phyloP scores from a whole-genome alignment of 2,888 invertebrate genomes.

The Drosophila subsilvestris region DNA sequence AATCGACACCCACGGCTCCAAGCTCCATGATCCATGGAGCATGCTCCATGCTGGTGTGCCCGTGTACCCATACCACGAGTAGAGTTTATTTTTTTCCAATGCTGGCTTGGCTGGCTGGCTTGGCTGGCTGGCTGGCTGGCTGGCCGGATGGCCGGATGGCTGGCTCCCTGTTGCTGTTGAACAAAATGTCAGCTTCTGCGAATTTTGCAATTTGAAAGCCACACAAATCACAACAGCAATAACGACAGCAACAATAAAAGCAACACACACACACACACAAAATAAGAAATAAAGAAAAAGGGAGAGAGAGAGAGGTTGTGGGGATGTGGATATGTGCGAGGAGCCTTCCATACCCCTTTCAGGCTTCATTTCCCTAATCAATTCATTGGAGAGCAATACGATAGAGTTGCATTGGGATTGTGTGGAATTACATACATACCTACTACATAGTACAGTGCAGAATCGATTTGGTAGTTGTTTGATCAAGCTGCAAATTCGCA shows the following conservation, averaged over 20 bases:
- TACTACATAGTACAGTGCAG: not conserved
- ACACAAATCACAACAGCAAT: slow-evolving; percentile 71
- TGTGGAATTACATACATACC: not conserved
- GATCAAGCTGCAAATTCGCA: not conserved
- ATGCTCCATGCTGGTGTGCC: too few relatives aligned
- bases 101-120: not conserved
- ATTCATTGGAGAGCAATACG: not conserved
- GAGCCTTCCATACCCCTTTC: not conserved
- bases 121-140: slow-evolving; percentile 6
- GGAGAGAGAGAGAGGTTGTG: too few relatives aligned
- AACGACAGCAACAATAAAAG: slow-evolving; percentile 42
- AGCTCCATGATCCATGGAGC: slow-evolving; percentile 10
- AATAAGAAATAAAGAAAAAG: not conserved
- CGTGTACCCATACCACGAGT: not conserved
- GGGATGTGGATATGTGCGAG: not conserved
- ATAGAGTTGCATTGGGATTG: not conserved
- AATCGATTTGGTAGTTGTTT: not conserved
- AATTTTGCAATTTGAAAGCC: slow-evolving; percentile 79
- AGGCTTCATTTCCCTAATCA: not conserved
- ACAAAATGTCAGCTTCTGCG: slow-evolving; percentile 77
- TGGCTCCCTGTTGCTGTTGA: slow-evolving; percentile 17
- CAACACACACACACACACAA: slow-evolving; percentile 6
- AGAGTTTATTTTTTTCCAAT: slow-evolving; percentile 12
- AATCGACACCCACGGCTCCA: slow-evolving; percentile 8
- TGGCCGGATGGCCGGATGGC: not conserved